phyloP scores from a whole-genome alignment of 2,888 invertebrate genomes.

The Cartodere bifasciata region DNA sequence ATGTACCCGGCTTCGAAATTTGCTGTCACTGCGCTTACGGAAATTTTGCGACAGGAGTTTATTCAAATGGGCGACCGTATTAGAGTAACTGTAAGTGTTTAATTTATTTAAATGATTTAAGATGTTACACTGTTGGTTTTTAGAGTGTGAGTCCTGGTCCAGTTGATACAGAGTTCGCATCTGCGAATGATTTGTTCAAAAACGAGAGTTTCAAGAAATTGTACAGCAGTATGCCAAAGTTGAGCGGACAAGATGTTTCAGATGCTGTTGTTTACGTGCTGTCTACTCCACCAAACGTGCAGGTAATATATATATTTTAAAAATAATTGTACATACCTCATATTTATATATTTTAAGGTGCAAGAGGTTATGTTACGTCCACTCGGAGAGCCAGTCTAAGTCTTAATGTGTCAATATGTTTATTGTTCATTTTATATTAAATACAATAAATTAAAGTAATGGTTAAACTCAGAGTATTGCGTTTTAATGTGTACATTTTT shows the following conservation, averaged over 20 bases:
- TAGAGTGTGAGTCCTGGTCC: constrained; percentile 23
- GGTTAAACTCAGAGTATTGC: no score
- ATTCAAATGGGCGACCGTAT: constrained; percentile 23
- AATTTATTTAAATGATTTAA: background rate
- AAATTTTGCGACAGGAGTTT: constrained; percentile 30
- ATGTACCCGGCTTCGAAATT: constrained; percentile 26
- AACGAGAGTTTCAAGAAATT: constrained; percentile 7
- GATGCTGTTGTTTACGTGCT: constrained; percentile 18
- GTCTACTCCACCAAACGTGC: constrained; percentile 20
- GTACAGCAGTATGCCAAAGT: constrained; percentile 2
- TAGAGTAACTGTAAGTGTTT: constrained; percentile 26
- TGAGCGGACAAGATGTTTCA: constrained; percentile 16
- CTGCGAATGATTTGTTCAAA: background rate
- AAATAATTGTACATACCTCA: constrained; percentile 1
- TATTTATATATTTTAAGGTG: no score
- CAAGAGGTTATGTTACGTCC: constrained; percentile 12
- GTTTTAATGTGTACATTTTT: no score
- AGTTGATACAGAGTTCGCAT: constrained; percentile 17
- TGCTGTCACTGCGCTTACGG: constrained; percentile 29
- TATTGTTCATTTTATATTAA: no score
- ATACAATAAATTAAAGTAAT: no score
- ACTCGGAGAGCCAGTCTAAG: constrained; percentile 11
- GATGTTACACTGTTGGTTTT: constrained; percentile 10
- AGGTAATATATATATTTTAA: constrained; percentile 12
- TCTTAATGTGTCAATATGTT: no score